A percentile compares a stretch with the other conserved stretches of the same genome.
Conservation (phyloP, 2,113 vertebrate species). For the Lepisosteus osseus region DNA sequence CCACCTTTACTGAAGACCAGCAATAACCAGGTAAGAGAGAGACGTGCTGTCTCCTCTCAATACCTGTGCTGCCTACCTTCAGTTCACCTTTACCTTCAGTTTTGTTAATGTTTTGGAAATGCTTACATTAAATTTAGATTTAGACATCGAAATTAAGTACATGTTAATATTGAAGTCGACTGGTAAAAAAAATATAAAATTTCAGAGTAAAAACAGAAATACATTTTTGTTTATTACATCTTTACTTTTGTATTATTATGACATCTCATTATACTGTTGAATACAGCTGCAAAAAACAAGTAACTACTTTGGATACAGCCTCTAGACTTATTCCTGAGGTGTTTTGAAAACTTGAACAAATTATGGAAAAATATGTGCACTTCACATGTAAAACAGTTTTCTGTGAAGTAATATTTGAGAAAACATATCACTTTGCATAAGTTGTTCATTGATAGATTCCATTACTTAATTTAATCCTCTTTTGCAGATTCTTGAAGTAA, state of each 20-base stretch:
- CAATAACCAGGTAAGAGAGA: slow-evolving; percentile 79
- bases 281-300: slow-evolving; percentile 4
- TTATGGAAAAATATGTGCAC: neutral
- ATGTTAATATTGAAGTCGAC: neutral
- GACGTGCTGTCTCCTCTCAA: slow-evolving; percentile 14
- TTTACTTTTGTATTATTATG: neutral
- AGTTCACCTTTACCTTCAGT: neutral
- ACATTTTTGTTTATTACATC: neutral
- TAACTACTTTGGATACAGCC: neutral
- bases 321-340: neutral
- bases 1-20: slow-evolving; percentile 79
- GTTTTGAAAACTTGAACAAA: neutral
- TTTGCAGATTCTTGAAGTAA: slow-evolving; percentile 86
- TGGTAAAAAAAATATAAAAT: no score
- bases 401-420: neutral
- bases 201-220: no score
- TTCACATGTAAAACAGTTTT: neutral
- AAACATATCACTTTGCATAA: neutral
- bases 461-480: slow-evolving; percentile 21
- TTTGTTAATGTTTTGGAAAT: neutral
- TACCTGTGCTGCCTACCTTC: neutral
- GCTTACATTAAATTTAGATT: no score
- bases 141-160: no score
- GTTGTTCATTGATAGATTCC: neutral
- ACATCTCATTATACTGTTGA: neutral